A percentile compares a stretch with the other conserved stretches of the same genome.
These are phyloP conservation scores for Phallusia fumigata DNA, from an alignment of 23 tunicate genomes.

Conservation along the genomic window DNA sequence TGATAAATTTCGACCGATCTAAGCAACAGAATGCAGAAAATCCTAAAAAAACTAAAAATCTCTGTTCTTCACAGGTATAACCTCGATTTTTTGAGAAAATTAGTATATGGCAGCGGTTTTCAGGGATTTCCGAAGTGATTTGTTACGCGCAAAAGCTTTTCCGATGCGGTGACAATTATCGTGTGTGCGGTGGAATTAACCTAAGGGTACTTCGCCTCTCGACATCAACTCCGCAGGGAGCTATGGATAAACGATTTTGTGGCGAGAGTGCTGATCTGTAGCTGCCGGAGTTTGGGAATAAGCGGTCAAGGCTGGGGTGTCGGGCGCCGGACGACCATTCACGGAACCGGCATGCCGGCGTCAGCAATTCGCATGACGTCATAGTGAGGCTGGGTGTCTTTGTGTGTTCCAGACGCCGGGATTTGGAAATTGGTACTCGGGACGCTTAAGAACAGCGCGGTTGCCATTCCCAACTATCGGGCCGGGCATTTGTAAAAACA, in stretches of 20 bases:
- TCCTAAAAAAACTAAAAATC: no score
- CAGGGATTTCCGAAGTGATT: no score
- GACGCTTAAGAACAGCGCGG: background rate
- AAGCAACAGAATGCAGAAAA: no score
- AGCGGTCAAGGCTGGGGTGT: constrained; percentile 1
- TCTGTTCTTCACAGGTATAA: no score
- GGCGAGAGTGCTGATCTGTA: background rate
- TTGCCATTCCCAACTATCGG: background rate
- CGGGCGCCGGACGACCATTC: constrained; percentile 5
- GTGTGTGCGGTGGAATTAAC: no score
- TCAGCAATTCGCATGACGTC: constrained; percentile 9
- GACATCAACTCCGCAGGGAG: background rate
- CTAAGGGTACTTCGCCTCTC: background rate
- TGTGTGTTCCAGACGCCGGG: background rate
- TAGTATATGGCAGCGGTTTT: no score
- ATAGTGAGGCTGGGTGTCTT: background rate
- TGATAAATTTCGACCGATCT: no score
- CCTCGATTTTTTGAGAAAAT: no score
- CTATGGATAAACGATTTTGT: background rate
- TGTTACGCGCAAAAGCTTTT: no score
- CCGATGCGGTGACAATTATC: no score
- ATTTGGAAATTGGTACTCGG: background rate
- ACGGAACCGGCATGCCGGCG: constrained; percentile 1
- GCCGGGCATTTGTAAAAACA: background rate
- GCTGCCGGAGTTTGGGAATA: background rate